These are phyloP conservation scores for Pempheris klunzingeri DNA, from an alignment of 2,797 vertebrate species.

Conservation along the genomic window DNA sequence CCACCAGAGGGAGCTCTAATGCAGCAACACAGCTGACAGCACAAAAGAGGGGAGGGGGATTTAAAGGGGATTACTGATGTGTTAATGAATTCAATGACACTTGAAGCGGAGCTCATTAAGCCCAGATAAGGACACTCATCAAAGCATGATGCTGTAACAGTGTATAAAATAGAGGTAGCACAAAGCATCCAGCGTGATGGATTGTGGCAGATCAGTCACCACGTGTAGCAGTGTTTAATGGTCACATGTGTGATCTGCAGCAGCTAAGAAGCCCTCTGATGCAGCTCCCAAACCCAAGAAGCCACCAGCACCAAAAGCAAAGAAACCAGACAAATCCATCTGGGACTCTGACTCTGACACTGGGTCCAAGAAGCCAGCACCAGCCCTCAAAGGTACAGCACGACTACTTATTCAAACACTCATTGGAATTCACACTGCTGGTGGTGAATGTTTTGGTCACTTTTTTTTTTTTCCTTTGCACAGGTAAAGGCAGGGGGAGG, in stretches of 20 bases:
- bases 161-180: background rate
- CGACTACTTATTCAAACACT: no score
- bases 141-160: background rate
- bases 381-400: conserved; percentile 88
- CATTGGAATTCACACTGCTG: accelerated
- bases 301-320: conserved; percentile 89
- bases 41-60: background rate
- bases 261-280: conserved; percentile 90
- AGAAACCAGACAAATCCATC: conserved; percentile 92
- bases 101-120: background rate
- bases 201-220: background rate
- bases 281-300: conserved; percentile 89
- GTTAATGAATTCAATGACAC: background rate
- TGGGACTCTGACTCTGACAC: conserved; percentile 97
- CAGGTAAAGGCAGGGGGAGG: conserved; percentile 94
- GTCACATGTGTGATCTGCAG: conserved; percentile 18
- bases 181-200: background rate
- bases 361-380: conserved; percentile 88
- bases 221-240: background rate
- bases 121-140: background rate
- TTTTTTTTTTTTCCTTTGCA: background rate
- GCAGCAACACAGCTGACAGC: background rate
- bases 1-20: conserved; percentile 54
- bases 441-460: background rate
- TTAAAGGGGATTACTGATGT: background rate